Base-by-base conservation (phyloP, 2,113 vertebrate genomes). In the Hemiprocne comata region DNA sequence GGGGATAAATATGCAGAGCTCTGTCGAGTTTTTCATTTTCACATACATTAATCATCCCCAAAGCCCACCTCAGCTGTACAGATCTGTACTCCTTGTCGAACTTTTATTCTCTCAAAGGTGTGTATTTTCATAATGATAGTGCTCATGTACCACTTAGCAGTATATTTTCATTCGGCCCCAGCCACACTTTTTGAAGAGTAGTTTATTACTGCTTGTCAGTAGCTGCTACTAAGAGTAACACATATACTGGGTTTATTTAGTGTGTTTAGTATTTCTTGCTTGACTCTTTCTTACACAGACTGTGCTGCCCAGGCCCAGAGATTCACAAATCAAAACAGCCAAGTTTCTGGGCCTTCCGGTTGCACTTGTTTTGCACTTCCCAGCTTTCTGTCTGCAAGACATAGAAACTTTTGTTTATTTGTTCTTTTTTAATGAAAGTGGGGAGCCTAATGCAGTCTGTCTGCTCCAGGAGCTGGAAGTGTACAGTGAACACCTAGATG, bases 131-230 rank as follows among this genome's bases (percentile, higher is more conserved):
- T 96, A 96, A 97, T 65, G 90, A 85, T 18, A 54, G 82, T 62
- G 85, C 87, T 93, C 71, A 71, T 69, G 62, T 86, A 92, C 75
- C 76, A 92, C 90, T 96, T 92, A 95, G 50, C 78, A 93, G 92
- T 81, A 46, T 92, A 95, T 94, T 96, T 96, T 94, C 96, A 88
- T 93, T 90, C 93, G 85, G 92, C 85, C 85, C 72, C 72, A 89
- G 90, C 65, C 64, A 73, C 78, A 26, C 48, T 92, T 53, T 53
- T 55, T 42, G 79, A 94, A 80, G 55, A 53, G 31, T 82, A 94
- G 96, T 86, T 94, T 96, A 94, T 93, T 92, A 90, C 53, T 50
- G 65, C 88, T 53, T 95, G 90, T 96, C 88, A 94, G 67, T 18
- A 61, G 69, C 78, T 94, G 90, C 85, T 91, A 64, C 92, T 86